Conservation (phyloP, 1,140 invertebrate species). For the Hyposmocoma kahamanoa region DNA sequence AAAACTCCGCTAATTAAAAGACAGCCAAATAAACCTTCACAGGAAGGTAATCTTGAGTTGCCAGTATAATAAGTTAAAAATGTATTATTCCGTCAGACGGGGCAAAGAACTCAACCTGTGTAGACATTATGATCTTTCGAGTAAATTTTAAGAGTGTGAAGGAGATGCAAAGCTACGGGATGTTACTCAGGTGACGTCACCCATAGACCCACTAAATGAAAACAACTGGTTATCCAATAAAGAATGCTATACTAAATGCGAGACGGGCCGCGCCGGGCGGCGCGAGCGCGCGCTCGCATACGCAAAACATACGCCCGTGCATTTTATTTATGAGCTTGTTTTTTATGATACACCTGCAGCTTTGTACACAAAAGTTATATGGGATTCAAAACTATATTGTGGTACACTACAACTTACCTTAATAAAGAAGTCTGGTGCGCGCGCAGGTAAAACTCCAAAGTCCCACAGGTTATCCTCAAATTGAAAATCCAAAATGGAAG, state of each 20-base stretch:
- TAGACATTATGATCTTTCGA: too few species aligned
- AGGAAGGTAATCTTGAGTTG: too few species aligned
- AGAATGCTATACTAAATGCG: constrained; percentile 24
- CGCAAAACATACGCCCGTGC: constrained; percentile 5
- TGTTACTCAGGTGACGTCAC: constrained; percentile 41
- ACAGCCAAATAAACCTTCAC: too few species aligned
- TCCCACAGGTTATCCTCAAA: constrained; percentile 59
- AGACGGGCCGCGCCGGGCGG: constrained; percentile 15
- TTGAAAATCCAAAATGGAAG: constrained; percentile 20
- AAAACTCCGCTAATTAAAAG: too few species aligned
- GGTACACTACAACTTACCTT: constrained; percentile 41
- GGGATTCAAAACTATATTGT: constrained; percentile 1
- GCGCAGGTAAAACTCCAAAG: constrained; percentile 62
- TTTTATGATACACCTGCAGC: constrained; percentile 22
- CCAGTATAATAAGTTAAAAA: too few species aligned
- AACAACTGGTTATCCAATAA: constrained; percentile 34
- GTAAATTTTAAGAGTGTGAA: constrained; percentile 14
- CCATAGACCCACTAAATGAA: constrained; percentile 26
- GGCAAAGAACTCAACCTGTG: too few species aligned
- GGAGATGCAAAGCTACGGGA: constrained; percentile 29
- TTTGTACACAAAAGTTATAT: constrained; percentile 2
- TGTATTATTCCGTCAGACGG: too few species aligned
- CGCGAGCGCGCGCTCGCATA: constrained; percentile 10
- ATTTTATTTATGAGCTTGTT: constrained; percentile 15
- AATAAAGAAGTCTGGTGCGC: constrained; percentile 53